Evolutionary conservation across 2,797 vertebrate genomes (phyloP), one percentile per base, ranked within the genome.

Genomic region (Cynodonichthys magdalenae): DNA sequence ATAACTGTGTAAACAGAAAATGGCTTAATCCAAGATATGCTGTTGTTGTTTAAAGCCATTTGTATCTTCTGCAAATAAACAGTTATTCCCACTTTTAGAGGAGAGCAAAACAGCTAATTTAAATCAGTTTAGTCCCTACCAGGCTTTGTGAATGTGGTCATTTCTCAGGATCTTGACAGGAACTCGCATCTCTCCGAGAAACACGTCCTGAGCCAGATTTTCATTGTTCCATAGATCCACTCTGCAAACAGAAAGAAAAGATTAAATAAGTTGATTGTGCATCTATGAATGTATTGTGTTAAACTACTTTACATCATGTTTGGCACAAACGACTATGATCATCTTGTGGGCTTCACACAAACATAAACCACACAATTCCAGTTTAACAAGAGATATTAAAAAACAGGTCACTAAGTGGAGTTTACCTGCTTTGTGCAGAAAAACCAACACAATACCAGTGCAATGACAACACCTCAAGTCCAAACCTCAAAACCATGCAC

Each of bases 211-310:
- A 63, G 95, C 96, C 85, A 99, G 88, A 80, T 97, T 99, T 61
- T 96, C 97, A 85, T 95, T 99, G 92, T 99, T 98, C 97, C 97
- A 99, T 28, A 99, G 79, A 79, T 99, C 97, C 59, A 99, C 94
- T 90, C 97, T 99, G 90, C 71, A 94, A 24, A 14, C 36, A 39
- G 11, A 48, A 48, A 93, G 89, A 49, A 82, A 50, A 92, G 27
- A 69, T 1, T 50, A 61, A 10, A 8, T 46, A 17, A 59, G 61
- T 10, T 47, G 19, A 71, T 53, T 61, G 9, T 60, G 15, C 4
- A 69, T 59, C 36, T 47, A 5, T 47, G 8, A 53, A 63, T 3
- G 36, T 12, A 12, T 39, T 11, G 10, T 18, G 36, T n/a, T 31
- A 59, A 57, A 58, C 46, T n/a, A 15, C n/a, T 41, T 29, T 52